Evolutionary conservation across 1,140 invertebrate genomes (phyloP).

Genomic region (Aphidius ervi): DNA sequence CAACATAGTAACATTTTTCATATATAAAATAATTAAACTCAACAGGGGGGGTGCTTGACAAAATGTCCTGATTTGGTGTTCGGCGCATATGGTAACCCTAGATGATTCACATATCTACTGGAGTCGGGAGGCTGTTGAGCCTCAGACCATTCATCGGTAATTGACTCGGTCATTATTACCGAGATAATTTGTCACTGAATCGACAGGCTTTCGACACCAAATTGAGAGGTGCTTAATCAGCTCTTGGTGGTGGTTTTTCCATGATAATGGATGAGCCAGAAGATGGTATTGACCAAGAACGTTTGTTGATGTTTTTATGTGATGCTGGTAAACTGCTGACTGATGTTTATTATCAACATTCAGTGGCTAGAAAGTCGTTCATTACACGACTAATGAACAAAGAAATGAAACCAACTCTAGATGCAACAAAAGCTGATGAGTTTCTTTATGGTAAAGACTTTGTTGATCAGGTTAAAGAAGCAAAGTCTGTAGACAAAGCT

Average conservation of each 20-base stretch:
- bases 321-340: conserved; percentile 16
- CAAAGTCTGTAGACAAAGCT: conserved; percentile 13
- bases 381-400: conserved; percentile 17
- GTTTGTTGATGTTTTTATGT: conserved; percentile 11
- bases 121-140: no score
- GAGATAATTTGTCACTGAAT: no score
- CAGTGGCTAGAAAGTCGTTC: conserved; percentile 17
- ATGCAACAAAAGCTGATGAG: conserved; percentile 30
- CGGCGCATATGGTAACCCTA: no score
- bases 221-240: conserved; percentile 13
- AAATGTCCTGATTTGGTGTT: no score
- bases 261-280: conserved; percentile 18
- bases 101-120: no score
- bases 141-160: no score
- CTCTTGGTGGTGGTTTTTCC: conserved; percentile 22
- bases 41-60: no score
- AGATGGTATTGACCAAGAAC: conserved; percentile 14
- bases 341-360: conserved; percentile 19
- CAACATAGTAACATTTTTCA: no score
- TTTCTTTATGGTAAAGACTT: conserved; percentile 28
- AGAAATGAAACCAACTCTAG: conserved; percentile 26
- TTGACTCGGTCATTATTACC: no score
- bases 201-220: no score
- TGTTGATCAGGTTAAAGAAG: conserved; percentile 18
- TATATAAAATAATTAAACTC: no score